Conservation (phyloP, 2,888 invertebrate genomes). For the Nipponacmea schrenckii region DNA sequence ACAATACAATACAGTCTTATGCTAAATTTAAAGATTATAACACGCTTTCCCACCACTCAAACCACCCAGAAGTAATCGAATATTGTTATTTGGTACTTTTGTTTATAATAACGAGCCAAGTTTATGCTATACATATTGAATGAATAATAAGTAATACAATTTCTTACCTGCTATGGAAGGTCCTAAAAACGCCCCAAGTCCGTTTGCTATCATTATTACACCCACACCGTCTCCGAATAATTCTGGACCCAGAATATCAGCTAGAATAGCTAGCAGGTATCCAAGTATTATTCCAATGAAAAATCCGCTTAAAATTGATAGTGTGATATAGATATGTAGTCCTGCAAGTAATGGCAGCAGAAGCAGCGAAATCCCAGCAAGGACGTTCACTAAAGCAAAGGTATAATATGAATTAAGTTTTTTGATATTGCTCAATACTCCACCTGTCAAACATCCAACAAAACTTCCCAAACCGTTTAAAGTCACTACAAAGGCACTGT, state of each 20-base stretch:
- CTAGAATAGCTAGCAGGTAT: constrained; percentile 44
- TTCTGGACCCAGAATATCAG: constrained; percentile 44
- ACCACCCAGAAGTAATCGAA: too few species aligned
- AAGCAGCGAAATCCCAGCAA: constrained; percentile 34
- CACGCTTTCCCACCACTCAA: too few species aligned
- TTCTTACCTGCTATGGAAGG: constrained; percentile 45
- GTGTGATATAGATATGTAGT: not conserved
- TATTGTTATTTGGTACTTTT: too few species aligned
- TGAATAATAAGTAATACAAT: not conserved
- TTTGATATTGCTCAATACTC: constrained; percentile 42
- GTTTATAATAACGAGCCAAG: too few species aligned
- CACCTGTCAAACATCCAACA: constrained; percentile 44
- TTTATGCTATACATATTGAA: too few species aligned
- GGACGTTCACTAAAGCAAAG: constrained; percentile 39
- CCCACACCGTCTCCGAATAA: constrained; percentile 47
- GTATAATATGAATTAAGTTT: constrained; percentile 36
- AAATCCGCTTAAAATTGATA: constrained; percentile 37
- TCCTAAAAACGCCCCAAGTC: constrained; percentile 45
- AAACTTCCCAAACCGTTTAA: constrained; percentile 41
- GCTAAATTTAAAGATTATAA: too few species aligned
- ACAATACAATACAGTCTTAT: too few species aligned
- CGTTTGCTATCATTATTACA: constrained; percentile 53
- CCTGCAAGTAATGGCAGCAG: constrained; percentile 19
- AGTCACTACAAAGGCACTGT: constrained; percentile 37
- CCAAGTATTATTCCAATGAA: constrained; percentile 48